phyloP scores from a whole-genome alignment of 2,797 vertebrate genomes.

The Potorous gilbertii region DNA sequence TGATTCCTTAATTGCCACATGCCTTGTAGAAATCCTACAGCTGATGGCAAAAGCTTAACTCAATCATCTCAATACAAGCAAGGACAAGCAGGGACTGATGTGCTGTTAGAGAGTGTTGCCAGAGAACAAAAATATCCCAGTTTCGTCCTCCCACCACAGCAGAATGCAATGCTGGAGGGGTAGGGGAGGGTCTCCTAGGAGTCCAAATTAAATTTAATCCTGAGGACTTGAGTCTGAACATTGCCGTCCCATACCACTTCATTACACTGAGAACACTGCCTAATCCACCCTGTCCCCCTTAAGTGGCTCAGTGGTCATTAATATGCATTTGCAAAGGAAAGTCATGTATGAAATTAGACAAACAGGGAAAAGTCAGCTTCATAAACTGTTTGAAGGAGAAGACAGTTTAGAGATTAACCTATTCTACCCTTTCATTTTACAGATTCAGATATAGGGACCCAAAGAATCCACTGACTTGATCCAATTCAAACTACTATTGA shows the following conservation, averaged over 20 bases:
- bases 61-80: neutral
- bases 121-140: conserved; percentile 29
- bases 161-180: neutral
- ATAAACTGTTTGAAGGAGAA: neutral
- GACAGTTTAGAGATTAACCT: neutral
- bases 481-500: neutral
- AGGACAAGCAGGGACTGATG: neutral
- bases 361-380: neutral
- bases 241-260: neutral
- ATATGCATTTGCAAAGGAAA: neutral
- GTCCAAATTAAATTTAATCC: neutral
- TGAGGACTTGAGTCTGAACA: neutral
- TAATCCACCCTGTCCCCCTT: neutral
- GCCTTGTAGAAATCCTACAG: neutral
- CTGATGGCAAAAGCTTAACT: neutral
- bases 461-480: neutral
- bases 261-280: neutral
- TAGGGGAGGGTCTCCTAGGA: rapidly evolving
- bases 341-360: neutral
- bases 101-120: conserved; percentile 14
- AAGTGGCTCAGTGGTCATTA: neutral
- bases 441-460: neutral
- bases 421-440: neutral
- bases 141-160: neutral
- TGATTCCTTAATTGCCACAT: neutral